Base-by-base conservation (phyloP, 2,888 invertebrate genomes). In the Cantharis lateralis region DNA sequence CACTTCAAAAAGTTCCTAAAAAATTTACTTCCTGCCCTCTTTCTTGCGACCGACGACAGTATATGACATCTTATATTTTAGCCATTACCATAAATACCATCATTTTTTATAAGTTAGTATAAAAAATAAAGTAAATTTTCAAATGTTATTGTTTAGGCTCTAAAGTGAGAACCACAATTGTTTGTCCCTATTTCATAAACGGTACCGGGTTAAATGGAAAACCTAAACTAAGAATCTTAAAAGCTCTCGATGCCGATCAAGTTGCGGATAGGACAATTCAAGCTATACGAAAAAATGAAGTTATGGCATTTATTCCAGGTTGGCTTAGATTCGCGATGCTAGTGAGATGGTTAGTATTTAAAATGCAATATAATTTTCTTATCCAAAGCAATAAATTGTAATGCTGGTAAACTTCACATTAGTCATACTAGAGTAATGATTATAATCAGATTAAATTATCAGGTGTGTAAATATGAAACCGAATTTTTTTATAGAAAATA, bases 181-280 rank as follows among this genome's bases (percentile, higher is more conserved):
- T 98, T 81, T 97, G 97, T 86, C 97, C 98, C 1, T 97, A 93
- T 89, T 97, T 95, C 87, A 96, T 97, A 82, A 90, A 92, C 78
- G 90, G 91, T 20, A 97, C 97, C 13, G 97, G 97, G 84, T 97
- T 98, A 96, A 97, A 98, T 86, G 94, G 94, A 77, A 95, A 96
- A 82, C 95, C 95, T 61, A 91, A 93, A 84, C 92, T 95, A 63
- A 92, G 92, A 87, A 89, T 94, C 74, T 15, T 77, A 4, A 91
- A 93, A 70, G 93, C 93, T 72, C 89, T 97, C 85, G 93, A 93
- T 84, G 93, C 95, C 1, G 94, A 95, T 83, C 93, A 94, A 84
- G 96, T 95, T n/a, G 95, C 95, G 9, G 93, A 95, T 84, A 92
- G 93, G 82, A 91, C 96, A 71, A 91, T 97, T 80, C 89, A 91